These are phyloP conservation scores for Phaedon cochleariae DNA, from an alignment of 2,888 invertebrate genomes.

Conservation along the genomic window DNA sequence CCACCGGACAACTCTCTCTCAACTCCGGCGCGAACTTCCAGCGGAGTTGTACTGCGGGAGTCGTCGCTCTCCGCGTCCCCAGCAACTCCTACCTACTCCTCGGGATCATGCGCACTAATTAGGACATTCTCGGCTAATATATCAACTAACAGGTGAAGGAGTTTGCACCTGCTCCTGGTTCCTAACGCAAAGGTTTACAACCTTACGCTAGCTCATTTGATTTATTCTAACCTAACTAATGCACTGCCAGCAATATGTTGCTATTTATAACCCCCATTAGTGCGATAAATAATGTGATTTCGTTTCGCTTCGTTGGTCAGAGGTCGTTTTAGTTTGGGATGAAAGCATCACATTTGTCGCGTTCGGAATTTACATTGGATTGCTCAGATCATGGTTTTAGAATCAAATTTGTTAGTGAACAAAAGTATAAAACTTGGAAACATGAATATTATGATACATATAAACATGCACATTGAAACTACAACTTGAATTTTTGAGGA, in stretches of 20 bases:
- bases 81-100: conserved; percentile 29
- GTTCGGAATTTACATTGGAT: too few species aligned
- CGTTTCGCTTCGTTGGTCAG: too few species aligned
- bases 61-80: conserved; percentile 2
- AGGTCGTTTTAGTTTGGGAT: too few species aligned
- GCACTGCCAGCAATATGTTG: not conserved
- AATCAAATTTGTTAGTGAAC: too few species aligned
- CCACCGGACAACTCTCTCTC: not conserved
- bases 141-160: not conserved
- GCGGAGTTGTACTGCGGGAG: conserved; percentile 8
- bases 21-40: conserved; percentile 5
- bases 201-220: not conserved
- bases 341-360: too few species aligned
- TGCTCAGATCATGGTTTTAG: too few species aligned
- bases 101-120: conserved; percentile 30
- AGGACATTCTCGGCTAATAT: conserved; percentile 12
- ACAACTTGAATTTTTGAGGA: too few species aligned
- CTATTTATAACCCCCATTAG: too few species aligned
- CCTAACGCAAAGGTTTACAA: not conserved
- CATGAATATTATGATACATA: too few species aligned
- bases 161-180: not conserved
- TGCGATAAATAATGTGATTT: too few species aligned
- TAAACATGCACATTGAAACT: too few species aligned
- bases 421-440: too few species aligned
- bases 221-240: not conserved